These are phyloP conservation scores for Cricetomys ansorgei DNA, from an alignment of 2,113 vertebrate genomes.

Conservation along the genomic window DNA sequence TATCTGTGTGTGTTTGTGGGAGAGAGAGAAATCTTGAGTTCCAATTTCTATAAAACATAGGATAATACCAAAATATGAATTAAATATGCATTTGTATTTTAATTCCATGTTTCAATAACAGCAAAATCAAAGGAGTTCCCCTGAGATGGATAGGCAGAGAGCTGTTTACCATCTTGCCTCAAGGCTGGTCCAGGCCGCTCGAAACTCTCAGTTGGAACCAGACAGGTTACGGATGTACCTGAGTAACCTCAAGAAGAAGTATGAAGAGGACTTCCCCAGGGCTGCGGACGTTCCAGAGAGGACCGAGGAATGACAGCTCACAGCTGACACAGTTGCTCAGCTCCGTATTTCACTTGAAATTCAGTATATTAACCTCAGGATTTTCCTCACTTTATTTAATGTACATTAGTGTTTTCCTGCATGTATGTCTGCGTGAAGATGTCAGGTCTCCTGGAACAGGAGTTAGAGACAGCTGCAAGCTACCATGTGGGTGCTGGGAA, in stretches of 20 bases:
- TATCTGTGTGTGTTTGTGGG: neutral
- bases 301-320: slow-evolving; percentile 57
- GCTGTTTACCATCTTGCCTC: slow-evolving; percentile 92
- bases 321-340: neutral
- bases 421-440: too few species aligned
- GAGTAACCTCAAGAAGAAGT: slow-evolving; percentile 92
- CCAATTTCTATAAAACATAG: slow-evolving; percentile 40
- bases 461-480: too few species aligned
- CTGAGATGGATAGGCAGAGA: slow-evolving; percentile 89
- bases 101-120: slow-evolving; percentile 83
- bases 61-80: slow-evolving; percentile 43
- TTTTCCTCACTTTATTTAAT: slow-evolving; percentile 30
- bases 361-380: slow-evolving; percentile 15
- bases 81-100: slow-evolving; percentile 50
- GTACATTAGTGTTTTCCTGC: slow-evolving; percentile 23
- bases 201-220: slow-evolving; percentile 94
- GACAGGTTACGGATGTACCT: slow-evolving; percentile 92
- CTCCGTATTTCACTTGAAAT: slow-evolving; percentile 62
- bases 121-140: slow-evolving; percentile 90
- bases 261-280: slow-evolving; percentile 87
- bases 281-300: slow-evolving; percentile 37
- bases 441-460: too few species aligned
- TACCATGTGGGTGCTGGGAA: too few species aligned
- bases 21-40: neutral
- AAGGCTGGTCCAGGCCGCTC: slow-evolving; percentile 93